A percentile compares a stretch with the other conserved stretches of the same genome.
Evolutionary conservation across 2,888 invertebrate genomes (phyloP).

Genomic region (Melanophora roralis): DNA sequence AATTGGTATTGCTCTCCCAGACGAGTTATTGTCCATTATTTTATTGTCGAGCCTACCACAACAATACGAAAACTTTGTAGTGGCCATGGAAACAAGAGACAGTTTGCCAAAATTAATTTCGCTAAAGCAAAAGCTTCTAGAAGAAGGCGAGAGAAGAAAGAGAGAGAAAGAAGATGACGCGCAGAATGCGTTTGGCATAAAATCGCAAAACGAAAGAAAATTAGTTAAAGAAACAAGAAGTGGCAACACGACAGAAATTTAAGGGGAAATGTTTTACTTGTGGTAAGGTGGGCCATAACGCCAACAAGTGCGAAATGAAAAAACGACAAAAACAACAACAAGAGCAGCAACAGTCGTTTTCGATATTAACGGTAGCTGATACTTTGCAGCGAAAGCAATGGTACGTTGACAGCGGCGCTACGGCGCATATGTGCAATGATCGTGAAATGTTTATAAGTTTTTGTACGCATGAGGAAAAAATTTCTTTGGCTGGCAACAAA

Average conservation of each 20-base stretch:
- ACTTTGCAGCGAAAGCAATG: constrained; percentile 23
- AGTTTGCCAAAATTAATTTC: constrained; percentile 9
- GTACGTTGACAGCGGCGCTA: constrained; percentile 58
- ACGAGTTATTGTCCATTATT: constrained; percentile 39
- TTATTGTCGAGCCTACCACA: constrained; percentile 32
- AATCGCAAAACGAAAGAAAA: not conserved
- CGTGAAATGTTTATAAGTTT: not conserved
- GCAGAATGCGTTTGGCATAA: constrained; percentile 12
- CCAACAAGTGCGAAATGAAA: not conserved
- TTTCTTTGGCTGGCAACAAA: constrained; percentile 12
- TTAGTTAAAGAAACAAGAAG: not conserved
- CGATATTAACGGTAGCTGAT: constrained; percentile 26
- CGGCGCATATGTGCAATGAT: constrained; percentile 18
- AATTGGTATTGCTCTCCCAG: not conserved
- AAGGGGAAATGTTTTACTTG: constrained; percentile 14
- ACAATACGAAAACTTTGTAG: constrained; percentile 37
- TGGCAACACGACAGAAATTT: not conserved
- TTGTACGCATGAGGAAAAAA: not conserved
- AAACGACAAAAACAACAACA: not conserved
- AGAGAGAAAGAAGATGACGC: not conserved
- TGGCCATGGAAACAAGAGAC: constrained; percentile 46
- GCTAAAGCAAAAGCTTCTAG: constrained; percentile 29
- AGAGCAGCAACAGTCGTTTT: constrained; percentile 16
- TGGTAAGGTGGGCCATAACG: constrained; percentile 28
- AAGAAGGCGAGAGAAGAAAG: constrained; percentile 17